Base-by-base conservation (phyloP, 2,797 vertebrate species). In the Phyllotis vaccarum region DNA sequence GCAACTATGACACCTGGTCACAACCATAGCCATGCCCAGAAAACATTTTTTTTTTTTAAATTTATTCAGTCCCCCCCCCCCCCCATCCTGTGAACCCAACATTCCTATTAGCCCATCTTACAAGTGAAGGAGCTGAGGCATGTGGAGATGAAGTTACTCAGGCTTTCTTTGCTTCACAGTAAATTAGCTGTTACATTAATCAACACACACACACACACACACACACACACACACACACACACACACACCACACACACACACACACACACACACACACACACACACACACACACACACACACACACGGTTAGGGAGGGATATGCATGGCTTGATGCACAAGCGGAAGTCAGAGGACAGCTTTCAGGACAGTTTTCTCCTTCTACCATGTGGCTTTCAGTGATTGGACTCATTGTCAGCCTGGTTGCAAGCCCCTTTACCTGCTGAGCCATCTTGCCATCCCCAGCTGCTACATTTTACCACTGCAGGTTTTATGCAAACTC, bases 401-500 rank as follows among this genome's bases (percentile, higher is more conserved):
- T 1, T 17, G 64, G n/a, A 22, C 68, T 29, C 68, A 37, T 8
- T 31, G n/a, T 54, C 83, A 54, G 46, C 52, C 16, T 37, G 34
- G 46, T 29, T 49, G 83, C 83, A 37, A 86, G 83, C 46, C 14
- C 46, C 49, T 37, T 37, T 54, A 16, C 46, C n/a, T 9, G 13
- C 34, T 54, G 22, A 54, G 34, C 22, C 46, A 13, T 21, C 52
- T 58, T 56, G 49, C n/a, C n/a, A 31, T 13, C 29, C 54, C 14
- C 16, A 1, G 29, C 14, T 66, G 49, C 60, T 62, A 0, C 64
- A 19, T 86, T 89, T 81, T 49, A 82, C 70, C n/a, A 2, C 68
- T 29, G 40, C 6, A 4, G 66, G 76, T 82, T 40, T 29, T 52
- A 27, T 95, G 96, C 92, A 82, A 91, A 96, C 85, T 86, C 96